phyloP scores from a whole-genome alignment of 2,113 vertebrate genomes.

The Labeo catla region DNA sequence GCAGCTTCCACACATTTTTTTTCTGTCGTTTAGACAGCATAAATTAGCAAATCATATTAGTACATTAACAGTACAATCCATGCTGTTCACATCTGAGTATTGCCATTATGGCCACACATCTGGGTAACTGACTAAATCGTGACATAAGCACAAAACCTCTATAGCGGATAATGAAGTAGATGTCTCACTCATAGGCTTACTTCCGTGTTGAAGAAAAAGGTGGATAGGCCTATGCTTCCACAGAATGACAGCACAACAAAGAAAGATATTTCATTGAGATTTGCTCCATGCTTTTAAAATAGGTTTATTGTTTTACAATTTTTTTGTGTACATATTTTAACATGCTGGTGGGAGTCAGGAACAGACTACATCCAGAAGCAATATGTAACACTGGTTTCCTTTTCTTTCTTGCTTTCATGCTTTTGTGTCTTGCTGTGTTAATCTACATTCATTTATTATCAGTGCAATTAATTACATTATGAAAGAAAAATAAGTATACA shows the following conservation, averaged over 20 bases:
- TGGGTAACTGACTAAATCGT: no score
- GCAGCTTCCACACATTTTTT: no score
- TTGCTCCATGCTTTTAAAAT: constrained; percentile 15
- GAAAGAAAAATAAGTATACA: constrained; percentile 24
- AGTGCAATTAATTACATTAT: constrained; percentile 49
- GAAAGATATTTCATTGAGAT: not conserved
- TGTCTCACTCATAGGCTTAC: no score
- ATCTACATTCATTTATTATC: constrained; percentile 45
- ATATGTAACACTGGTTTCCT: constrained; percentile 36
- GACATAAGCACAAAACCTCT: no score
- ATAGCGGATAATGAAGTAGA: no score
- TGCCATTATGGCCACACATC: no score
- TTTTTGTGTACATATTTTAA: constrained; percentile 17
- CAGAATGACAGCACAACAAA: not conserved
- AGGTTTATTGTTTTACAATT: not conserved
- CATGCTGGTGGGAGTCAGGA: constrained; percentile 32
- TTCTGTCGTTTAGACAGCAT: no score
- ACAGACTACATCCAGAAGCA: constrained; percentile 39
- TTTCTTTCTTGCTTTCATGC: not conserved
- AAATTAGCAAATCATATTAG: no score
- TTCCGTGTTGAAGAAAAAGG: no score
- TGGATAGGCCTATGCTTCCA: not conserved
- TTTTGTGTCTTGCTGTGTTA: not conserved
- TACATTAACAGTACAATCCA: no score
- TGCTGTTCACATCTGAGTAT: no score